Conservation (phyloP, 2,888 invertebrate species). For the Antheraea yamamai region DNA sequence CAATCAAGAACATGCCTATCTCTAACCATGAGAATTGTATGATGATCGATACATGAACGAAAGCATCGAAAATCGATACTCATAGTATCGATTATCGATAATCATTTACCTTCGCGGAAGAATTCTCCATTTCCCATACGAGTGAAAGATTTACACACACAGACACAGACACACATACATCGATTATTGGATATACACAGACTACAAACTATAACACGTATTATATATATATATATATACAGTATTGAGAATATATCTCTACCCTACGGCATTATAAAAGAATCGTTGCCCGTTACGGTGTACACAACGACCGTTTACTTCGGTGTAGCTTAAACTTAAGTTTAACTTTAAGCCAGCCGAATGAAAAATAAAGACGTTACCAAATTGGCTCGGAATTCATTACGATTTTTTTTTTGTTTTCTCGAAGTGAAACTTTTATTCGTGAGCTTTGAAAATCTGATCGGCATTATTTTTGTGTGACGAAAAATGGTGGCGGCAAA, state of each 20-base stretch:
- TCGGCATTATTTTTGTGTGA: no score
- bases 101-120: neutral
- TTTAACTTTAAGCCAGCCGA: conserved; percentile 43
- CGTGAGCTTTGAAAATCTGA: no score
- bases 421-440: no score
- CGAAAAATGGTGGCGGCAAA: no score
- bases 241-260: conserved; percentile 44
- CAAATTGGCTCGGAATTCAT: conserved; percentile 64
- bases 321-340: conserved; percentile 30
- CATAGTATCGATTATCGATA: no score
- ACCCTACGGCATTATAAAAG: conserved; percentile 50
- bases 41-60: neutral
- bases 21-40: neutral
- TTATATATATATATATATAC: conserved; percentile 31
- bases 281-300: conserved; percentile 45
- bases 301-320: conserved; percentile 28
- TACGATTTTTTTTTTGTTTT: conserved; percentile 27
- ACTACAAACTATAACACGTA: conserved; percentile 45
- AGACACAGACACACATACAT: neutral
- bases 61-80: neutral
- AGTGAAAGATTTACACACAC: neutral
- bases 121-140: neutral
- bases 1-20: neutral
- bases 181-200: conserved; percentile 18
- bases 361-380: conserved; percentile 41